Evolutionary conservation across 2,113 vertebrate species (phyloP).

Genomic region (Boleophthalmus pectinirostris): DNA sequence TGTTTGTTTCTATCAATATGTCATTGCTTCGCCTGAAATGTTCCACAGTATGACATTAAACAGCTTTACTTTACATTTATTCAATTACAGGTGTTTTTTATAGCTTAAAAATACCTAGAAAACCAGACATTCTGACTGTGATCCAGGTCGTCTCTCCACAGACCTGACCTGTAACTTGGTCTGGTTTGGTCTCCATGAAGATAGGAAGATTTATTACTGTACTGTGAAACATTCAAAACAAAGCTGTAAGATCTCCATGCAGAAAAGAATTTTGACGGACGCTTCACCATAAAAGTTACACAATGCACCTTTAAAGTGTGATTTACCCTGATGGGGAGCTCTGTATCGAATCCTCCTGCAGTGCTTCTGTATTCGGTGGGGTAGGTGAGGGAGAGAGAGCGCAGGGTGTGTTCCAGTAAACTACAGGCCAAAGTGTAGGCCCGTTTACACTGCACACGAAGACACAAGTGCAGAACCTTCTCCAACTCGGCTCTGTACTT

Average conservation of each 20-base stretch:
- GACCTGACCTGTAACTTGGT: too few relatives aligned
- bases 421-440: constrained; percentile 94
- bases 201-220: too few relatives aligned
- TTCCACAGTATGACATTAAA: not conserved
- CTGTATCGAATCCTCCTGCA: constrained; percentile 83
- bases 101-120: too few relatives aligned
- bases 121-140: too few relatives aligned
- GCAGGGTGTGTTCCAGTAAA: constrained; percentile 93
- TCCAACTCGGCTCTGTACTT: constrained; percentile 89
- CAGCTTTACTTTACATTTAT: too few relatives aligned
- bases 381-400: constrained; percentile 93
- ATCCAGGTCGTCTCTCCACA: too few relatives aligned
- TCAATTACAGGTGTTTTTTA: too few relatives aligned
- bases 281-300: too few relatives aligned
- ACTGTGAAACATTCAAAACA: too few relatives aligned
- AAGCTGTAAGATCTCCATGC: not conserved
- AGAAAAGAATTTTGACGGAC: too few relatives aligned
- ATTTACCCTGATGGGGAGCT: constrained; percentile 67
- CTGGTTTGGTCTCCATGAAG: too few relatives aligned
- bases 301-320: not conserved
- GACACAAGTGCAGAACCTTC: constrained; percentile 85
- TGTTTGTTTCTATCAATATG: too few relatives aligned
- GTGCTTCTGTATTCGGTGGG: constrained; percentile 97
- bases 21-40: not conserved
- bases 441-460: constrained; percentile 90